Conservation (phyloP, 1,140 invertebrate species). For the Leptonema lineaticorne region DNA sequence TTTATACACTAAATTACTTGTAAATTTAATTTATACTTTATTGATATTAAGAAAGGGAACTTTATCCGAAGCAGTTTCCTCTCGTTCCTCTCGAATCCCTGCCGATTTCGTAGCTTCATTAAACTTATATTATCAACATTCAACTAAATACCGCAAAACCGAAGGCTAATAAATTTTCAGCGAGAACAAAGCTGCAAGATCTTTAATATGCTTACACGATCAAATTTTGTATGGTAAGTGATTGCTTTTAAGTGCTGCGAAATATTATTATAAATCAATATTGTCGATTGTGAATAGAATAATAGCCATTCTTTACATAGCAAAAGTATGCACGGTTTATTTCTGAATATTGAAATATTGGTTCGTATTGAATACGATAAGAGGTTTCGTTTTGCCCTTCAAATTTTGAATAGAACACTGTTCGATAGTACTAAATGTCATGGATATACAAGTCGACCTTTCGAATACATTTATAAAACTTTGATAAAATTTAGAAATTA, state of each 20-base stretch:
- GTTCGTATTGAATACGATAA: neutral
- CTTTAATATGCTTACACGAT: constrained; percentile 6
- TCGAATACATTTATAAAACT: neutral
- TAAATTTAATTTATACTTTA: no score
- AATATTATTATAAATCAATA: neutral
- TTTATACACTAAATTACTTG: no score
- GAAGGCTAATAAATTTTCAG: constrained; percentile 22
- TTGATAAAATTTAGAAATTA: neutral
- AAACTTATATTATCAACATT: constrained; percentile 23
- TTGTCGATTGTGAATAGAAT: no score
- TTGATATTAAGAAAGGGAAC: constrained; percentile 9
- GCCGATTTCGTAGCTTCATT: constrained; percentile 14
- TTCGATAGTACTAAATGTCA: constrained; percentile 15
- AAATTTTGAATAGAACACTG: constrained; percentile 13
- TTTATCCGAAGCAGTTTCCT: neutral
- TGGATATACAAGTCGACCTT: constrained; percentile 6
- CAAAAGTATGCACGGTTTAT: no score
- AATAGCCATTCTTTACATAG: no score
- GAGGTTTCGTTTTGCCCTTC: constrained; percentile 5
- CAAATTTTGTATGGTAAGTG: neutral
- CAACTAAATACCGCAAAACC: constrained; percentile 26
- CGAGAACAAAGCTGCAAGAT: constrained; percentile 9
- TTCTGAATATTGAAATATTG: no score
- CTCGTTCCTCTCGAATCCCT: neutral
- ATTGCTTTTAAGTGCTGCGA: neutral